These are phyloP conservation scores for Podotricha telesiphe DNA, from an alignment of 2,888 invertebrate species.

Conservation along the genomic window DNA sequence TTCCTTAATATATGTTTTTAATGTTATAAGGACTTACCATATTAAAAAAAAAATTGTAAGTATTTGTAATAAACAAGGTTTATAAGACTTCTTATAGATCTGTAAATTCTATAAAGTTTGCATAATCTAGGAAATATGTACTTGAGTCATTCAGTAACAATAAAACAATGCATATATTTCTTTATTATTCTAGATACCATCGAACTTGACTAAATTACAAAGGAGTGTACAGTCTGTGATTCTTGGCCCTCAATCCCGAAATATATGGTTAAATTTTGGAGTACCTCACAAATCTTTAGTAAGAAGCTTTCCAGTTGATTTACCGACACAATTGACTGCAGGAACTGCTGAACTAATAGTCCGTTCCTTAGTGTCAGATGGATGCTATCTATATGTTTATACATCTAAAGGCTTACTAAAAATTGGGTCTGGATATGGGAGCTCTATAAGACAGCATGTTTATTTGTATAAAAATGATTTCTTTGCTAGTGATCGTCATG, in stretches of 20 bases:
- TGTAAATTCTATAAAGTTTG: too few relatives aligned
- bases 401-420: constrained; percentile 93
- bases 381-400: constrained; percentile 94
- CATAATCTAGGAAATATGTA: too few relatives aligned
- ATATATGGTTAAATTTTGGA: constrained; percentile 95
- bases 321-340: constrained; percentile 60
- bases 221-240: constrained; percentile 94
- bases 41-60: too few relatives aligned
- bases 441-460: constrained; percentile 95
- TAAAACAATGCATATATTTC: not conserved
- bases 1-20: too few relatives aligned
- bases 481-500: constrained; percentile 90
- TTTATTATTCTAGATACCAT: constrained; percentile 86
- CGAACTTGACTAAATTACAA: constrained; percentile 92
- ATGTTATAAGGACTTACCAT: too few relatives aligned
- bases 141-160: not conserved
- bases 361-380: constrained; percentile 92
- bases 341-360: constrained; percentile 70
- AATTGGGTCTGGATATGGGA: constrained; percentile 97
- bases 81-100: too few relatives aligned
- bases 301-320: constrained; percentile 85
- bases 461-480: constrained; percentile 91
- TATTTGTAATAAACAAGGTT: too few relatives aligned
- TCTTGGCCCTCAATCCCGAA: constrained; percentile 91
- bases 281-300: constrained; percentile 90